phyloP scores from a whole-genome alignment of 2,113 vertebrate genomes.

The Phalacrocorax pelagicus region DNA sequence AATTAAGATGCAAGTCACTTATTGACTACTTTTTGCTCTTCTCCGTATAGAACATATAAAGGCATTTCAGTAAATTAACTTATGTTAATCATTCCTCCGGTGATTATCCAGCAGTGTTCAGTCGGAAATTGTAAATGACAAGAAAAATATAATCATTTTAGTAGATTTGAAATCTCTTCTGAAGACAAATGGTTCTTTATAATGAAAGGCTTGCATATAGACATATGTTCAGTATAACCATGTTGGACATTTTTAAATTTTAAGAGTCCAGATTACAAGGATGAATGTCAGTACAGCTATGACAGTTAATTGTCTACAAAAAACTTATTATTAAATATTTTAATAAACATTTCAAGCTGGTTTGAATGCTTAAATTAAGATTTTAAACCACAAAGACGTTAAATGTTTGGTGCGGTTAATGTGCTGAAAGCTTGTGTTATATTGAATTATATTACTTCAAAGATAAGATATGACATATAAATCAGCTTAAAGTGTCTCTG shows the following conservation, averaged over 20 bases:
- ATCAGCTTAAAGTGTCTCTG: not conserved
- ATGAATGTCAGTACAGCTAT: not conserved
- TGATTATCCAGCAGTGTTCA: not conserved
- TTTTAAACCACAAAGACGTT: not conserved
- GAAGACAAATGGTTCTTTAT: not conserved
- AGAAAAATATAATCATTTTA: not conserved
- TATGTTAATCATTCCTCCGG: not conserved
- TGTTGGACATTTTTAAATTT: not conserved
- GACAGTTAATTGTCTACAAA: not conserved
- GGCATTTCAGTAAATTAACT: not conserved
- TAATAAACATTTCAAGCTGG: not conserved
- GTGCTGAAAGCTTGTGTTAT: not conserved
- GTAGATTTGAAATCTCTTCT: not conserved
- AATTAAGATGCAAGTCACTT: not conserved
- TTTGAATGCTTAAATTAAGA: not conserved
- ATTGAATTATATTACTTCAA: not conserved
- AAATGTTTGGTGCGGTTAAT: not conserved
- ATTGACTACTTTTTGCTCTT: not conserved
- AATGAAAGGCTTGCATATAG: not conserved
- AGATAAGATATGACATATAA: not conserved
- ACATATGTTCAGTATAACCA: not conserved
- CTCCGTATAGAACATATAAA: not conserved
- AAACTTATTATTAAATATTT: not conserved
- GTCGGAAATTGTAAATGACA: not conserved
- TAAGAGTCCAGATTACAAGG: not conserved